A percentile compares a stretch with the other conserved stretches of the same genome.
These are phyloP conservation scores for Chalcis sispes DNA, from an alignment of 2,888 invertebrate species.

Conservation along the genomic window DNA sequence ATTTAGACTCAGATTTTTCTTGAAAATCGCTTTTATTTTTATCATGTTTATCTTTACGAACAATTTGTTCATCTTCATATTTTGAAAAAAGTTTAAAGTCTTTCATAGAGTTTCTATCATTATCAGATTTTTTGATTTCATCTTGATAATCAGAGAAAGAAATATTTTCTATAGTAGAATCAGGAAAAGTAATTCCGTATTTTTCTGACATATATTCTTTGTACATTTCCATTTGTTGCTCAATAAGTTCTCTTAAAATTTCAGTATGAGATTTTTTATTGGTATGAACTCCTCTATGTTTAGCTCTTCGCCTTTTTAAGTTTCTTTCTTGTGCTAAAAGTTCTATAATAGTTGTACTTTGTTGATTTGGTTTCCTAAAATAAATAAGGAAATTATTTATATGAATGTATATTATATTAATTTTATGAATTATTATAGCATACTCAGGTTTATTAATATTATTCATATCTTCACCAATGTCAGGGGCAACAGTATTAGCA, in stretches of 20 bases:
- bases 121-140: not conserved
- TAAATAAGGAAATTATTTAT: slow-evolving; percentile 14
- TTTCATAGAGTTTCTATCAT: not conserved
- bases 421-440: slow-evolving; percentile 15
- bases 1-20: not conserved
- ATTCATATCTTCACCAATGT: slow-evolving; percentile 70
- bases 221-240: slow-evolving; percentile 73
- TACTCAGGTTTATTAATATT: slow-evolving; percentile 58
- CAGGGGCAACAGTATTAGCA: slow-evolving; percentile 68
- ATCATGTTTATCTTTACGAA: not conserved
- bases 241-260: slow-evolving; percentile 72
- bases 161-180: slow-evolving; percentile 1
- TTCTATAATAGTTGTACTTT: slow-evolving; percentile 66
- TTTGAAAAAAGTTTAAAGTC: not conserved
- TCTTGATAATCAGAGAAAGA: not conserved
- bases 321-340: slow-evolving; percentile 71
- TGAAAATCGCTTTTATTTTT: not conserved
- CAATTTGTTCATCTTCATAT: not conserved
- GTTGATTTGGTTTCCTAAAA: slow-evolving; percentile 61
- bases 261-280: slow-evolving; percentile 73
- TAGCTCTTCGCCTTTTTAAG: slow-evolving; percentile 71
- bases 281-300: slow-evolving; percentile 73
- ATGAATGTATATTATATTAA: slow-evolving; percentile 9
- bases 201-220: slow-evolving; percentile 64
- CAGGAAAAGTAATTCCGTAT: slow-evolving; percentile 13